Conservation (phyloP, 2,797 vertebrate species). For the Babyrousa celebensis region DNA sequence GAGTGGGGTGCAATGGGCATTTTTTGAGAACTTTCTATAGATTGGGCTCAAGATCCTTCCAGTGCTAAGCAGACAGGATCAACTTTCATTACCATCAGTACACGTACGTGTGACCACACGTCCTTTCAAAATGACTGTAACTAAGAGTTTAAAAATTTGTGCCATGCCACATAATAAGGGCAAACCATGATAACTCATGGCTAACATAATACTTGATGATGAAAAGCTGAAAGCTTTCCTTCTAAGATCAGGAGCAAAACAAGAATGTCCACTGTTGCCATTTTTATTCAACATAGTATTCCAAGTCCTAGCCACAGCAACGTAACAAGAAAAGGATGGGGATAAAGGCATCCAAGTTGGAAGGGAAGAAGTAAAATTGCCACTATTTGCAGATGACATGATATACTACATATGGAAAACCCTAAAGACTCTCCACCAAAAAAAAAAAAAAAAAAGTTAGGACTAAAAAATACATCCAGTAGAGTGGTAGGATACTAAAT, state of each 20-base stretch:
- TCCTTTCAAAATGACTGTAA: background rate
- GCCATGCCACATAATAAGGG: background rate
- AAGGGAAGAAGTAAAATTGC: background rate
- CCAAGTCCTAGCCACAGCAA: background rate
- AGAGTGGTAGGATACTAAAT: background rate
- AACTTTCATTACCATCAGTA: background rate
- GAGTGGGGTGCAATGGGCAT: background rate
- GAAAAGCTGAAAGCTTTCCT: background rate
- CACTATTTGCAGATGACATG: background rate
- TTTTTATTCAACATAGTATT: background rate
- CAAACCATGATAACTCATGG: background rate
- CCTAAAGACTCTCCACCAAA: background rate
- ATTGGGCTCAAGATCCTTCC: background rate
- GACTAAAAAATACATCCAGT: background rate
- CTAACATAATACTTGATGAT: background rate
- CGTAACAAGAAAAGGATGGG: background rate
- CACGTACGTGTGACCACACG: background rate
- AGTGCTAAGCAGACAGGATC: background rate
- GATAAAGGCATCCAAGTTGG: background rate
- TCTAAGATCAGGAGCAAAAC: background rate
- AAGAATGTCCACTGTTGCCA: background rate
- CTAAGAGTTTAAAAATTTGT: background rate
- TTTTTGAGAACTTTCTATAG: background rate
- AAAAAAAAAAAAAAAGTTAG: background rate
- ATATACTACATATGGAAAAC: background rate